Evolutionary conservation across 1,140 invertebrate genomes (phyloP).

Genomic region (Xylocopa sonorina): DNA sequence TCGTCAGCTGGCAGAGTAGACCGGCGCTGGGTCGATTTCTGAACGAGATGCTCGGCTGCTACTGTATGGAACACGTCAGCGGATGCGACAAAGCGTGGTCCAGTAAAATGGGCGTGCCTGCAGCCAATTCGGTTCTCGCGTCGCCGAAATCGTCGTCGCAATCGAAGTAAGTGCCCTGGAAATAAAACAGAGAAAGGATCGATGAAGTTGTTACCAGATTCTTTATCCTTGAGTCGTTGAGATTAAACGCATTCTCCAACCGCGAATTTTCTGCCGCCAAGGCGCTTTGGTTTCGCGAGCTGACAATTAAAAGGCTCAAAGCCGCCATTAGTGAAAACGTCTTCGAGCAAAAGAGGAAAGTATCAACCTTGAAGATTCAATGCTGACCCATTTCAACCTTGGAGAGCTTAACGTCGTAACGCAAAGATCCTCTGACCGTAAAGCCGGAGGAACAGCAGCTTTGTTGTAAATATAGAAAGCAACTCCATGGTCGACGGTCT

Average conservation of each 20-base stretch:
- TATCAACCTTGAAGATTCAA: neutral
- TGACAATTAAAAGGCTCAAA: neutral
- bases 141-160: conserved; percentile 81
- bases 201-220: no score
- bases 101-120: conserved; percentile 81
- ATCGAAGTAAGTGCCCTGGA: conserved; percentile 82
- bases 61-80: conserved; percentile 81
- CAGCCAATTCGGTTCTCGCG: conserved; percentile 80
- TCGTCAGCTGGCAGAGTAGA: conserved; percentile 35
- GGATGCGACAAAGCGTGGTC: conserved; percentile 82
- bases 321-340: no score
- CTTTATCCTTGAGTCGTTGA: neutral
- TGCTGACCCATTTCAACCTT: neutral
- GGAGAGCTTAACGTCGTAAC: neutral
- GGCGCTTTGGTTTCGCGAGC: neutral
- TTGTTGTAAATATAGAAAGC: neutral
- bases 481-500: conserved; percentile 11
- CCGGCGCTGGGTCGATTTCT: conserved; percentile 24
- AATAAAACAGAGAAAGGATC: conserved; percentile 14
- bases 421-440: conserved; percentile 15
- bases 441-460: neutral
- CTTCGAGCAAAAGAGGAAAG: no score
- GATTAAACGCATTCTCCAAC: no score
- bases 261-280: no score
- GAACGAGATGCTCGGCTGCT: conserved; percentile 62